A percentile compares a stretch with the other conserved stretches of the same genome.
phyloP scores from a whole-genome alignment of 2,113 vertebrate genomes.

The Xiphorhynchus elegans region DNA sequence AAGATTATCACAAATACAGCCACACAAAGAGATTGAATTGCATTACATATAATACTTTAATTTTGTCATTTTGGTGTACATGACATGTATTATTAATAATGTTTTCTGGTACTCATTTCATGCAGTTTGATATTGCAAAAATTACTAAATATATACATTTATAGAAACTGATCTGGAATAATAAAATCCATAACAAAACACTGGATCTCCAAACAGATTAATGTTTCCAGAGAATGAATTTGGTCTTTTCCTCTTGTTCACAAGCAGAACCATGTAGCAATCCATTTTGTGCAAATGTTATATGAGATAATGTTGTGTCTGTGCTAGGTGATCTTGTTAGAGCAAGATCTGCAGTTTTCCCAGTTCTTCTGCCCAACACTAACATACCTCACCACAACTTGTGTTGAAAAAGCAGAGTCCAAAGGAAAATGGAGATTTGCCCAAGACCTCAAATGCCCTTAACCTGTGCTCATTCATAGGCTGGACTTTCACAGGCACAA shows the following conservation, averaged over 20 bases:
- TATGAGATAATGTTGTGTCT: not conserved
- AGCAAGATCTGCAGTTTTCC: not conserved
- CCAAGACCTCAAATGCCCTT: not conserved
- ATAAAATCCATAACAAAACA: not conserved
- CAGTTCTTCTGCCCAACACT: not conserved
- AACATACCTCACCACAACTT: not conserved
- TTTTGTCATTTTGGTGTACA: not conserved
- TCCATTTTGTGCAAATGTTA: not conserved
- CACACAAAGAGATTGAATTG: not conserved
- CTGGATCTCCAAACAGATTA: rapidly evolving
- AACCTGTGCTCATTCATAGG: not conserved
- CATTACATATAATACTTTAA: not conserved
- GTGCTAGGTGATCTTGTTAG: not conserved
- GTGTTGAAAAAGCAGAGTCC: not conserved
- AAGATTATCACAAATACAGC: not conserved
- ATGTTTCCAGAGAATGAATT: not conserved
- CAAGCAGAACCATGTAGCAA: rapidly evolving
- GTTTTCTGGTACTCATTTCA: not conserved
- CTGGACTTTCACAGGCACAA: not conserved
- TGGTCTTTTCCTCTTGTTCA: not conserved
- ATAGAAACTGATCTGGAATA: not conserved
- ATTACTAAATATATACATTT: not conserved
- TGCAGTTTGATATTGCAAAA: not conserved
- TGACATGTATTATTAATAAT: not conserved
- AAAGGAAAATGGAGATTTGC: not conserved